Conservation (phyloP, 2,888 invertebrate species). For the Drosophila setosimentum region DNA sequence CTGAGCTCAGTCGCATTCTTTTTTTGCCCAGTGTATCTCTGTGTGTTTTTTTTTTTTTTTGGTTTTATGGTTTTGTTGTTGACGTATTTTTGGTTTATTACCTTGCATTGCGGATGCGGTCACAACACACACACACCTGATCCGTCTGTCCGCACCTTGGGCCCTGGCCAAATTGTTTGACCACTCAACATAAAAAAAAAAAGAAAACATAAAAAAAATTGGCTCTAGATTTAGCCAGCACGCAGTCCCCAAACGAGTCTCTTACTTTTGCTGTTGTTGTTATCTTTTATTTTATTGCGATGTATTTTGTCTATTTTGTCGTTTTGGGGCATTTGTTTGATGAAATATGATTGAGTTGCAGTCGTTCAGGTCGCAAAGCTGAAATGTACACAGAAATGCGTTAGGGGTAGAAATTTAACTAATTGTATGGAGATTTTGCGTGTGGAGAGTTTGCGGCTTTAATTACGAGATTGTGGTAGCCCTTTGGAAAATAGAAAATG, state of each 20-base stretch:
- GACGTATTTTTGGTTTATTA: conserved; percentile 79
- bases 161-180: conserved; percentile 64
- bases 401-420: background rate
- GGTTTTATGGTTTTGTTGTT: conserved; percentile 71
- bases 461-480: too few relatives aligned
- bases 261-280: conserved; percentile 18
- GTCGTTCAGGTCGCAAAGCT: conserved; percentile 22
- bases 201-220: conserved; percentile 13
- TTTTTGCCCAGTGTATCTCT: conserved; percentile 5
- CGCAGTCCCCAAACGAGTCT: conserved; percentile 23
- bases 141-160: conserved; percentile 31
- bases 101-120: conserved; percentile 76
- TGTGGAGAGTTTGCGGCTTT: background rate
- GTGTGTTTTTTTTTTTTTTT: conserved; percentile 45
- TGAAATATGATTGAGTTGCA: conserved; percentile 73
- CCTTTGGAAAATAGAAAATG: too few relatives aligned
- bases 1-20: background rate
- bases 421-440: background rate
- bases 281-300: conserved; percentile 54
- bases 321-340: conserved; percentile 61
- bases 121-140: conserved; percentile 14
- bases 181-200: conserved; percentile 31
- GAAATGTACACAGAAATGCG: conserved; percentile 2
- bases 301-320: conserved; percentile 53
- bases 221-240: conserved; percentile 29